Evolutionary conservation across 2,113 vertebrate species (phyloP).

Genomic region (Pionites leucogaster): DNA sequence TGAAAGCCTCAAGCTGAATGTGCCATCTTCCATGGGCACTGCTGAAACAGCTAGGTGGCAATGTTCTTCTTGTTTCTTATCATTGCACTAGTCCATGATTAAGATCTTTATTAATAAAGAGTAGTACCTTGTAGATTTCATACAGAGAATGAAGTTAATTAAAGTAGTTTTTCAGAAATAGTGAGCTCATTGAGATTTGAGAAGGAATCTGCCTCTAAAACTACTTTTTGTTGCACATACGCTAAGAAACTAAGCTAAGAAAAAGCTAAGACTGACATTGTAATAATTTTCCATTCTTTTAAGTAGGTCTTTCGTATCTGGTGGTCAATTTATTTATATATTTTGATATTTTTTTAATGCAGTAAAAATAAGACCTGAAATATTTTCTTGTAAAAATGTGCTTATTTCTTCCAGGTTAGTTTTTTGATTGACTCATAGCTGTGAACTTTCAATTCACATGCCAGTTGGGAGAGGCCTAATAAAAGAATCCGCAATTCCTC

Average conservation of each 20-base stretch:
- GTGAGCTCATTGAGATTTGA: background rate
- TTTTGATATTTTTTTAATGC: background rate
- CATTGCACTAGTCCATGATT: background rate
- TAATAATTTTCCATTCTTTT: background rate
- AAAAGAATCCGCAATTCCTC: background rate
- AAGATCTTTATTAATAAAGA: slow-evolving; percentile 56
- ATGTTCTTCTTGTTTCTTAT: slow-evolving; percentile 67
- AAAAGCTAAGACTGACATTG: background rate
- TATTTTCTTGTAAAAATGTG: background rate
- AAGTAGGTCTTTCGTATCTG: background rate
- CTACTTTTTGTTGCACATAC: background rate
- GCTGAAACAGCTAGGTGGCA: slow-evolving; percentile 64
- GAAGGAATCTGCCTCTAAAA: background rate
- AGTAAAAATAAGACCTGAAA: background rate
- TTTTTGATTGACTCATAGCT: background rate
- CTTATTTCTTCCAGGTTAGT: background rate
- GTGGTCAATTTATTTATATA: background rate
- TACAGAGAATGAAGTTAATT: slow-evolving; percentile 25
- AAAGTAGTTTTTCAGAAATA: slow-evolving; percentile 37
- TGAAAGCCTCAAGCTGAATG: background rate
- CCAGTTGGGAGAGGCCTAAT: background rate
- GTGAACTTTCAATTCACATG: background rate
- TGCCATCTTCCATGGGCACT: slow-evolving; percentile 2
- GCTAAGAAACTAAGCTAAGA: background rate
- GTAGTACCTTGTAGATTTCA: slow-evolving; percentile 4